Evolutionary conservation across 53 echinoderm and acorn worm species (phyloP), one percentile per base, ranked within the genome.

Genomic region (Henricia sp.): DNA sequence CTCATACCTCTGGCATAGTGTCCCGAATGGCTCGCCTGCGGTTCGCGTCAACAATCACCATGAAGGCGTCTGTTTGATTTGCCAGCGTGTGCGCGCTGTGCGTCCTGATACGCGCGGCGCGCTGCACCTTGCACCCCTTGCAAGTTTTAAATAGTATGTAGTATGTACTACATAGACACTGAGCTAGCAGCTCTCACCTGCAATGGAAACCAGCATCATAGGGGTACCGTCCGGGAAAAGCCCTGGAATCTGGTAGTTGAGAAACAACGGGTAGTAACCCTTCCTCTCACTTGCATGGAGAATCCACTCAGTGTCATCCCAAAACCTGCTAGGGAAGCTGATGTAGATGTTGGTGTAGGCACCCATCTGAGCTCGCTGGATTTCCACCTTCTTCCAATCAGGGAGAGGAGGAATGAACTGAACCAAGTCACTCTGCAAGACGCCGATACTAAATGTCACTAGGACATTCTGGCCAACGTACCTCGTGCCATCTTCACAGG

Each of bases 341-440:
- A 90, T 39, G 82, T 86, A 90, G 32, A 90, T 78, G 60, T 90
- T 90, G 33, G 90, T 75, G 82, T 77, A 90, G 52, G 69, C 58
- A 32, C 77, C 90, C 72, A 90, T 78, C 2, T 51, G 70, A 33
- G 20, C 70, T 6, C 72, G 43, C 51, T 77, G 68, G n/a, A 90
- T 70, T 34, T 68, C 80, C 0, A 70, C 51, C 1, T 30, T 75
- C 72, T 90, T 90, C 90, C 90, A 90, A 42, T 80, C 57, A 19
- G 90, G 90, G 5, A 90, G 71, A 0, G 85, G 60, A 11, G 90
- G 90, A 33, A 24, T 50, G 32, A 90, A 86, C 10, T 43, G 71
- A 9, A 86, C 86, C 13, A 67, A 60, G 28, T 42, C 42, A 27
- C 52, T 86, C 43, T 90, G 78, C 43, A 90, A 72, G 16, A 90